Conservation (phyloP, 1,140 invertebrate species). For the Subanguina moxae region DNA sequence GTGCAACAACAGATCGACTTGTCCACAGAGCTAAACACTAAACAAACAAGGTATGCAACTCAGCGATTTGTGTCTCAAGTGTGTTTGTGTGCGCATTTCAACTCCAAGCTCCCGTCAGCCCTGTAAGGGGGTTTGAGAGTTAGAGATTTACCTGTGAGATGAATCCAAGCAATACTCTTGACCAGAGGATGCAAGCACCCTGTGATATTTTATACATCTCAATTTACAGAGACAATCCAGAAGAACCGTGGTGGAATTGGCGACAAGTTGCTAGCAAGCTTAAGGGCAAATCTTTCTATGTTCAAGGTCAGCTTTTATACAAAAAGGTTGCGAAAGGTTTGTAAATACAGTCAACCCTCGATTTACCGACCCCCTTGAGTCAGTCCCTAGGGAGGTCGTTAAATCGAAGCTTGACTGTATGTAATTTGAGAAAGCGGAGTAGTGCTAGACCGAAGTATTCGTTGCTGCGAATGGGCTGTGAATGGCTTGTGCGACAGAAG, state of each 20-base stretch:
- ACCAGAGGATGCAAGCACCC: too few species aligned
- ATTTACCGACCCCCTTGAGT: too few species aligned
- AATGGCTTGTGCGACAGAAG: slow-evolving; percentile 42
- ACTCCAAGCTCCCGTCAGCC: too few species aligned
- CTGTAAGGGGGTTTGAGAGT: too few species aligned
- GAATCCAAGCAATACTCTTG: too few species aligned
- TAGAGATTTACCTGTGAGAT: too few species aligned
- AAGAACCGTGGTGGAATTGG: slow-evolving; percentile 22
- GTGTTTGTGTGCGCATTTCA: too few species aligned
- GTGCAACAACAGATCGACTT: slow-evolving; percentile 9
- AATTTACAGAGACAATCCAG: background rate
- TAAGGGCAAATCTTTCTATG: slow-evolving; percentile 18
- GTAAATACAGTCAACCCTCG: background rate
- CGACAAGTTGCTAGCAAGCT: slow-evolving; percentile 13
- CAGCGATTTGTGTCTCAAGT: too few species aligned
- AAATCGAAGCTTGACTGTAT: too few species aligned
- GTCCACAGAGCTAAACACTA: slow-evolving; percentile 10
- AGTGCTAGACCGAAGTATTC: slow-evolving; percentile 12
- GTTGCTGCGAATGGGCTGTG: slow-evolving; percentile 46
- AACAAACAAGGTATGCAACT: slow-evolving; percentile 7
- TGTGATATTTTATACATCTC: background rate
- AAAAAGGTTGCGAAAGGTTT: too few species aligned
- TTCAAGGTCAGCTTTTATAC: background rate
- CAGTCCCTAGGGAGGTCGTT: too few species aligned
- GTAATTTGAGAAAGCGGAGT: background rate